Conservation (phyloP, 2,113 vertebrate genomes). For the Geococcyx californianus region DNA sequence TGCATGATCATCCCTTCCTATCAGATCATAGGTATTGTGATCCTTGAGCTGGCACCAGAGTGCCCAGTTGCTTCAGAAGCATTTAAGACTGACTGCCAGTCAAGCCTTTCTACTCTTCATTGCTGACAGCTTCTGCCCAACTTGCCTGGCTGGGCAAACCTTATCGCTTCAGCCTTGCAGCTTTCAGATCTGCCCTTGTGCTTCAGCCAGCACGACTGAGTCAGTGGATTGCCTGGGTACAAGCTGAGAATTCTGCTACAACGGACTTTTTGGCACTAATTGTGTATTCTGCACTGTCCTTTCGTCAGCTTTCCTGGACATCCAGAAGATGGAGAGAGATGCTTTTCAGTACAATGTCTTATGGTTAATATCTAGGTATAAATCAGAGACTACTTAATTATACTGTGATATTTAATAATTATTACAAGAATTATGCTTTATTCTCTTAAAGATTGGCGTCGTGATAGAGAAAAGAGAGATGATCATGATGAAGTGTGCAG, state of each 20-base stretch:
- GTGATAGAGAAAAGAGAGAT: constrained; percentile 82
- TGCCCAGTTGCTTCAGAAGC: neutral
- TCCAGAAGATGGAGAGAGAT: neutral
- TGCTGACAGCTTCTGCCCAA: neutral
- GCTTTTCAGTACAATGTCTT: neutral
- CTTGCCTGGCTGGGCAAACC: neutral
- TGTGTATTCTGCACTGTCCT: neutral
- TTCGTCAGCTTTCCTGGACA: neutral
- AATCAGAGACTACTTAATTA: neutral
- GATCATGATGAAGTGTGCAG: constrained; percentile 84
- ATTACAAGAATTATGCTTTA: neutral
- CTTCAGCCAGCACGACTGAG: neutral
- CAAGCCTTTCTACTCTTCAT: neutral
- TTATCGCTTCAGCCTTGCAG: neutral
- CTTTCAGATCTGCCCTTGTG: neutral
- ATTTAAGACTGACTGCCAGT: neutral
- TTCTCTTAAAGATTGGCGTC: constrained; percentile 82
- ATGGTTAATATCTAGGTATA: neutral
- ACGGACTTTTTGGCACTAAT: too few species aligned
- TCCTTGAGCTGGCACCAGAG: neutral
- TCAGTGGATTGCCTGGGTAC: neutral
- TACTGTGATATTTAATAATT: neutral
- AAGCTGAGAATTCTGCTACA: neutral
- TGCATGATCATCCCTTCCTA: neutral
- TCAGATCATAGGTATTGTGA: neutral